phyloP scores from a whole-genome alignment of 1,140 invertebrate species.

The Cydia strobilella region DNA sequence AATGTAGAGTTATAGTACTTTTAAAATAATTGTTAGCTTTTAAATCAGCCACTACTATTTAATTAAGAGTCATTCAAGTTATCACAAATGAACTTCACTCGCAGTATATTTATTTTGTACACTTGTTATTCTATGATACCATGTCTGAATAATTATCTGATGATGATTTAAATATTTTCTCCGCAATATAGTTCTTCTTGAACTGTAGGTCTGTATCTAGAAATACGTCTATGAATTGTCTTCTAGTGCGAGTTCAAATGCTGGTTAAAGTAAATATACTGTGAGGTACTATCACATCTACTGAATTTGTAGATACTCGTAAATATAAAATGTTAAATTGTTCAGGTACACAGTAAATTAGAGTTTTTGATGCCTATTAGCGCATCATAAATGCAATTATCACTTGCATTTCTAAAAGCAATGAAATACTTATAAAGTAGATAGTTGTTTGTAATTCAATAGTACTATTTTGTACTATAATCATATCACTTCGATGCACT shows the following conservation, averaged over 20 bases:
- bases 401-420: slow-evolving; percentile 40
- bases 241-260: background rate
- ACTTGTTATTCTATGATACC: background rate
- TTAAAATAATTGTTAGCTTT: slow-evolving; percentile 24
- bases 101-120: slow-evolving; percentile 4
- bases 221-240: background rate
- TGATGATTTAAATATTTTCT: background rate
- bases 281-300: slow-evolving; percentile 14
- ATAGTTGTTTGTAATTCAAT: slow-evolving; percentile 46
- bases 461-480: slow-evolving; percentile 36
- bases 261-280: slow-evolving; percentile 3
- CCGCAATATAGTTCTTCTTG: background rate
- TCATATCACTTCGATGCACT: slow-evolving; percentile 68
- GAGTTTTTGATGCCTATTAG: slow-evolving; percentile 3
- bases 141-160: background rate
- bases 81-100: background rate
- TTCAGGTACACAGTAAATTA: slow-evolving; percentile 30
- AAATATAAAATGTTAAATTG: slow-evolving; percentile 19
- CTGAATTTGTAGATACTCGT: slow-evolving; percentile 11
- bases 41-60: slow-evolving; percentile 15
- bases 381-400: slow-evolving; percentile 22
- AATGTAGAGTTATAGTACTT: slow-evolving; percentile 16
- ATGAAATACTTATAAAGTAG: slow-evolving; percentile 58
- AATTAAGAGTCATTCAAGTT: slow-evolving; percentile 20
- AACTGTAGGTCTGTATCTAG: too few relatives aligned